Evolutionary conservation across 2,113 vertebrate species (phyloP).

Genomic region (Gallinago undulata): DNA sequence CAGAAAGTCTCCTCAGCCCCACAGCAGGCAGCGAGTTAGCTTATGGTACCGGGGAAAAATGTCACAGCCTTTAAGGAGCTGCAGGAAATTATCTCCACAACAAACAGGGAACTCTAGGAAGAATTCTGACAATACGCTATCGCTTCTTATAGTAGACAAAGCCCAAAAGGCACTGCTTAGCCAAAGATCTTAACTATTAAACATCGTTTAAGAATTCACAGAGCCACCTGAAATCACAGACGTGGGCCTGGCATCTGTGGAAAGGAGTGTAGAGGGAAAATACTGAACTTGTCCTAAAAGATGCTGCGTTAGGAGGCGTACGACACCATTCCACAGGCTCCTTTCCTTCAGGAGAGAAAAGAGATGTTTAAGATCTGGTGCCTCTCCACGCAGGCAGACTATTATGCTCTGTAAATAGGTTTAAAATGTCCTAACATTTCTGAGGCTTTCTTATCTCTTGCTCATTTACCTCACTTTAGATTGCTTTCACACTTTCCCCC

Average conservation of each 20-base stretch:
- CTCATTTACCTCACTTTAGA: slow-evolving; percentile 42
- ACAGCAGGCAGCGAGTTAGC: background rate
- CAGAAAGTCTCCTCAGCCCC: background rate
- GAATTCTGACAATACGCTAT: background rate
- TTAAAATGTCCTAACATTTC: slow-evolving; percentile 55
- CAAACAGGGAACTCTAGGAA: background rate
- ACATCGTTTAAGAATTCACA: background rate
- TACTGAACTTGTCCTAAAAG: background rate
- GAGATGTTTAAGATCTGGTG: background rate
- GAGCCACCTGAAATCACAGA: background rate
- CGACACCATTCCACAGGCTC: background rate
- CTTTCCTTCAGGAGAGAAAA: slow-evolving; percentile 27
- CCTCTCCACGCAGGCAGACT: background rate
- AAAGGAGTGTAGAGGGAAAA: background rate
- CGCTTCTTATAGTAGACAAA: background rate
- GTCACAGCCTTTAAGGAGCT: background rate
- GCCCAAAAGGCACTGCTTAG: background rate
- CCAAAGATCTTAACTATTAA: background rate
- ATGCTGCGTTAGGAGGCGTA: background rate
- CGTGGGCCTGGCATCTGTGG: background rate
- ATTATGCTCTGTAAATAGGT: slow-evolving; percentile 45
- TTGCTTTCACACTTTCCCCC: slow-evolving; percentile 29
- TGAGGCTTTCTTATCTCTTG: slow-evolving; percentile 18
- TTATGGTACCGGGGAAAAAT: background rate
- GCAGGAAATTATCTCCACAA: background rate